A percentile compares a stretch with the other conserved stretches of the same genome.
These are phyloP conservation scores for Clepsis dumicolana DNA, from an alignment of 2,888 invertebrate genomes.

Conservation along the genomic window DNA sequence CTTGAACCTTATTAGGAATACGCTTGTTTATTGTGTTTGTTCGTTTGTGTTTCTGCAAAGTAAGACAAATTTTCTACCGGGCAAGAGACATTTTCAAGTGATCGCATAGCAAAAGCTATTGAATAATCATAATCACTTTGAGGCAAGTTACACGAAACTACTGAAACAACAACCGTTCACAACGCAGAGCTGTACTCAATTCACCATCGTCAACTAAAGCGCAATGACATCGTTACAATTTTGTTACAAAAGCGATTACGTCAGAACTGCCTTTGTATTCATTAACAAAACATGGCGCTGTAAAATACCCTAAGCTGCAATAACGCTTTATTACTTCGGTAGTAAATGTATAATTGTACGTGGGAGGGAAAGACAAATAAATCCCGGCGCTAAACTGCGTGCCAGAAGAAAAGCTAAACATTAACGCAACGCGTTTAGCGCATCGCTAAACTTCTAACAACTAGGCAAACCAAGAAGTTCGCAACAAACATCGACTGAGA, in stretches of 20 bases:
- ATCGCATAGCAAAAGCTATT: neutral
- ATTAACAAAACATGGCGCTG: neutral
- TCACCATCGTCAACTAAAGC: constrained; percentile 13
- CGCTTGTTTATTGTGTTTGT: neutral
- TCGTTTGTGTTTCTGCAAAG: no score
- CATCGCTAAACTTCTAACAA: constrained; percentile 71
- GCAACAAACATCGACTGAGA: constrained; percentile 80
- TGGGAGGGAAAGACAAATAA: constrained; percentile 10
- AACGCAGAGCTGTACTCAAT: constrained; percentile 2
- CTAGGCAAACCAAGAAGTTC: constrained; percentile 68
- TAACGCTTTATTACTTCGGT: neutral
- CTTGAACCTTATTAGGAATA: no score
- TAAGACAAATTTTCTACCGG: no score
- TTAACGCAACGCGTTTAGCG: constrained; percentile 58
- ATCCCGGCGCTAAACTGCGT: constrained; percentile 38
- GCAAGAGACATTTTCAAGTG: neutral
- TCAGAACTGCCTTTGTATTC: constrained; percentile 1
- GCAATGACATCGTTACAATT: constrained; percentile 23
- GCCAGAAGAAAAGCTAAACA: constrained; percentile 52
- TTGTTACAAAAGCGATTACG: constrained; percentile 4
- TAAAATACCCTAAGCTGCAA: neutral
- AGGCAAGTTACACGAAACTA: constrained; percentile 1
- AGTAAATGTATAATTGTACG: neutral
- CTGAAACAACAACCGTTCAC: neutral
- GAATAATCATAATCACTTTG: neutral